Conservation (phyloP, 2,113 vertebrate genomes). For the Chionodraco myersi region DNA sequence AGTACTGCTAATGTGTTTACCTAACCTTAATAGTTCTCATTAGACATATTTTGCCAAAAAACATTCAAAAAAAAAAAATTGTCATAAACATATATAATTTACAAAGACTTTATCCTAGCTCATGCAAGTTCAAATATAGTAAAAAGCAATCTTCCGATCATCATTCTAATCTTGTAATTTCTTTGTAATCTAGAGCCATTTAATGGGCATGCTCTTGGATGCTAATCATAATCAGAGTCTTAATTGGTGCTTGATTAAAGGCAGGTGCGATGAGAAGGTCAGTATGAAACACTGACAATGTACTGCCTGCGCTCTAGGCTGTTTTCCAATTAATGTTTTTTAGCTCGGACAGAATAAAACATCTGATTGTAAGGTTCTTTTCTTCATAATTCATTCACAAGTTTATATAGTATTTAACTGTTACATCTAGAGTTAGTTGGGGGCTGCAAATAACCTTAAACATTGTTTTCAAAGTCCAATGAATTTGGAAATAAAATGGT, state of each 20-base stretch:
- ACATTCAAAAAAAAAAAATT: not conserved
- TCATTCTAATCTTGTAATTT: not conserved
- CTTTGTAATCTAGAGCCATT: not conserved
- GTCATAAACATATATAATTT: not conserved
- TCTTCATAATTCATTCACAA: not conserved
- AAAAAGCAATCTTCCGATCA: not conserved
- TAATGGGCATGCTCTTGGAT: constrained; percentile 2
- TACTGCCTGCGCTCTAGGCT: constrained; percentile 11
- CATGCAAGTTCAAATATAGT: not conserved
- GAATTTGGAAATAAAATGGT: not conserved
- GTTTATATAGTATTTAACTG: constrained; percentile 8
- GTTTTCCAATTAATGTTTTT: constrained; percentile 32
- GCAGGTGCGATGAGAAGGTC: constrained; percentile 55
- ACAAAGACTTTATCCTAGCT: not conserved
- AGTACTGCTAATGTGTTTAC: not conserved
- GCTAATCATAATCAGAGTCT: constrained; percentile 44
- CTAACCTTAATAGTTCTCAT: not conserved
- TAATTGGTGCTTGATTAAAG: constrained; percentile 52
- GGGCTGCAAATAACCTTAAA: not conserved
- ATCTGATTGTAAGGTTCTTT: not conserved
- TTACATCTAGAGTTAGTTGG: not conserved
- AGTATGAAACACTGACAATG: constrained; percentile 37
- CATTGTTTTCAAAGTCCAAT: not conserved
- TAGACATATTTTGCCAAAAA: not conserved
- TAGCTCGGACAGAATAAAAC: constrained; percentile 15